Base-by-base conservation (phyloP, 1,140 invertebrate genomes). In the Sycobia sp. region DNA sequence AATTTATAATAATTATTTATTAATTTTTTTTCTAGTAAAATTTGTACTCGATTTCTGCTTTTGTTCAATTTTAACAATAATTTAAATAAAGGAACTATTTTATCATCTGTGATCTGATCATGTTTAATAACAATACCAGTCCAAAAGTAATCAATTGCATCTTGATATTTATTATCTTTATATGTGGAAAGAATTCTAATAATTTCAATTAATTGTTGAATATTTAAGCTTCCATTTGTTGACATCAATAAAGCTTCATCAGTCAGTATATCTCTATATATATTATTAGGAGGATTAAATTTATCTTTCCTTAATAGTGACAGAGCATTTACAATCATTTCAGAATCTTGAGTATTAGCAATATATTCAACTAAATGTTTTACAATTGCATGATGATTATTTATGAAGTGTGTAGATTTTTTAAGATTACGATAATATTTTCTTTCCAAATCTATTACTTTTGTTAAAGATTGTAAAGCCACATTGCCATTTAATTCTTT, bases 131-230 rank as follows among this genome's bases (percentile, higher is more conserved):
- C 76, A 54, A 91, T 84, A 27, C 88, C 88, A 65, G 86, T 75
- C 90, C 90, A 91, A n/a, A 91, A 69, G 71, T 86, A 85, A 64
- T 91, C 88, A 49, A 89, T 79, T 13, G 78, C 76, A 29, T 84
- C 77, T 49, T 72, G 71, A 74, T 83, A 85, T 51, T 81, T 81
- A 4, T 74, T 34, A 67, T 83, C 74, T 55, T 72, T 71, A 59
- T 76, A 84, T 64, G 57, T 66, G 53, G 49, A 71, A 34, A 73
- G 68, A 54, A 78, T 71, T 46, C 75, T 72, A 23, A 86, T 78
- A 56, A 87, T 81, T 57, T 86, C 77, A 72, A 87, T 87, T 20
- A 90, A 72, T 67, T 91, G 87, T 16, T 78, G 69, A n/a, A 91
- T 68, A 18, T 74, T 77, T 32, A 91, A 79, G 53, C 86, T 83